Base-by-base conservation (phyloP, 1,140 invertebrate species). In the Trichonephila inaurata region DNA sequence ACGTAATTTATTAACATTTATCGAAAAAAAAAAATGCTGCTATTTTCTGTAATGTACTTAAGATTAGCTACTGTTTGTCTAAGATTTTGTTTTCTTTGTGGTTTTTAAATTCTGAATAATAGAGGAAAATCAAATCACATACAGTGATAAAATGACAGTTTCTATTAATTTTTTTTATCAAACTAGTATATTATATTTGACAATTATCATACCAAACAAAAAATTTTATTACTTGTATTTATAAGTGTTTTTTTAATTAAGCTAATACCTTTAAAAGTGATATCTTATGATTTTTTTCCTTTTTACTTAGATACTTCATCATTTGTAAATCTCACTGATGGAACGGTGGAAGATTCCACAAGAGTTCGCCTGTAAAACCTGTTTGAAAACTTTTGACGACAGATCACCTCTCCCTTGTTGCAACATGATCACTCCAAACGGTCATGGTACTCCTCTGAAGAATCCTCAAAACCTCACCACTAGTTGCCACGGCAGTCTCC, bases 381-480 rank as follows among this genome's bases (percentile, higher is more conserved):
- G 93, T 64, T 33, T 90, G n/a, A 94, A 85, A 16, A 85, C 87
- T 21, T 62, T 89, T 8, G 93, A 94, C 81, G 88, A 89, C 28
- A 89, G n/a, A n/a, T 69, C 88, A 12, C 6, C 87, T 16, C 61
- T 89, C 16, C 64, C 28, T 21, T 66, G 61, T 21, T 64, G 93
- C 87, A 94, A 60, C 87, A 94, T 94, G 93, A 94, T 94, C 44
- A 94, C 93, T 51, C 86, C 87, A 1, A 94, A 83, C 24, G 87
- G 85, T 33, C 92, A 88, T 60, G 62, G 93, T 51, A 90, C 93
- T 2, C 93, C 93, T 1, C 64, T 94, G 40, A 94, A 94, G 28
- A 94, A 89, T 33, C 88, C 93, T 3, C 93, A 94, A 61, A 89
- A 94, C 62, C 81, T 94, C 16, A 94, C 72, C 18, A 58, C 69